phyloP scores from a whole-genome alignment of 2,113 vertebrate genomes.

The Odontesthes bonariensis region DNA sequence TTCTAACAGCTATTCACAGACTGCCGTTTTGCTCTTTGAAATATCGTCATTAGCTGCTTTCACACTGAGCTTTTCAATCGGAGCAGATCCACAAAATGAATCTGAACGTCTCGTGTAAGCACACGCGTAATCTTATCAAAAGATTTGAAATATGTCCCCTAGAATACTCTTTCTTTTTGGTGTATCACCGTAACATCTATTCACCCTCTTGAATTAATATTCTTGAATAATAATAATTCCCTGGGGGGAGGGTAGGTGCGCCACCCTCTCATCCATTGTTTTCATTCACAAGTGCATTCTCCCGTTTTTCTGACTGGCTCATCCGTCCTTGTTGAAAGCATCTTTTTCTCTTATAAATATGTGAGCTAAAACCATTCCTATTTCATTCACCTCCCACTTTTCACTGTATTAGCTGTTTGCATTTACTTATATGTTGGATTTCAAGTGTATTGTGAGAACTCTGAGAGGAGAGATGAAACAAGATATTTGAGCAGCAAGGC shows the following conservation, averaged over 20 bases:
- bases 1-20: conserved; percentile 10
- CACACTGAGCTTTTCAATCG: not conserved
- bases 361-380: not conserved
- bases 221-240: conserved; percentile 6
- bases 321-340: conserved; percentile 1
- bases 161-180: conserved; percentile 3
- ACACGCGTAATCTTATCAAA: conserved; percentile 4
- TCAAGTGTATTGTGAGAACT: not conserved
- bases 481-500: not conserved
- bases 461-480: not conserved
- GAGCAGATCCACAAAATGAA: conserved; percentile 1
- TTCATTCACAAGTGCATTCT: conserved; percentile 6
- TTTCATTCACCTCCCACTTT: not conserved
- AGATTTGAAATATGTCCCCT: conserved; percentile 1
- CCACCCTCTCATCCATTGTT: conserved; percentile 21
- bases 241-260: conserved; percentile 4
- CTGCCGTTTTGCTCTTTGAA: not conserved
- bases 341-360: not conserved
- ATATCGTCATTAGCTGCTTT: not conserved
- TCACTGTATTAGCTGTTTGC: not conserved
- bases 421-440: not conserved
- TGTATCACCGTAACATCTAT: not conserved
- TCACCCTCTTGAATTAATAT: conserved; percentile 2
- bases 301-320: not conserved
- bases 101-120: not conserved